Evolutionary conservation across 2,888 invertebrate genomes (phyloP).

Genomic region (Zygogramma bicolorata): DNA sequence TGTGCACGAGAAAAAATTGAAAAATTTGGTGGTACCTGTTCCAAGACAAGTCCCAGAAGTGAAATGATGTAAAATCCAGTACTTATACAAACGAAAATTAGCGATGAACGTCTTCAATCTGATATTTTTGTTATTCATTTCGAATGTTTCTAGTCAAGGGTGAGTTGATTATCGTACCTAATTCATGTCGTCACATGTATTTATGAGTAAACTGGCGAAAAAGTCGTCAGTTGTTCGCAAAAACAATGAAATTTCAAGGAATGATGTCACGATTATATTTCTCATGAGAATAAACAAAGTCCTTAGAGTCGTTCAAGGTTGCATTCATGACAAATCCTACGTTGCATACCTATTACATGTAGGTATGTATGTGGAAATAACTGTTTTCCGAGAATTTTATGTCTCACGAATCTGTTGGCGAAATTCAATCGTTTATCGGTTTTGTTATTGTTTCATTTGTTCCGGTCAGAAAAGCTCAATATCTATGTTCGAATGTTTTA

Average conservation of each 20-base stretch:
- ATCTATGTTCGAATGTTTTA: no score
- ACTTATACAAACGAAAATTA: background rate
- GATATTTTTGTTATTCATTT: background rate
- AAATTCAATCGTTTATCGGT: background rate
- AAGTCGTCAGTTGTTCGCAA: background rate
- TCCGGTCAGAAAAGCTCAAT: no score
- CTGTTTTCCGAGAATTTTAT: background rate
- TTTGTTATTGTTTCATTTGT: background rate
- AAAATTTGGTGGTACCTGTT: background rate
- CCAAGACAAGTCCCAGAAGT: no score
- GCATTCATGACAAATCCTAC: background rate
- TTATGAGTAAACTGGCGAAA: no score
- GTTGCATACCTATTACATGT: background rate
- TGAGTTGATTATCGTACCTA: no score
- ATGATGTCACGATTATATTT: background rate
- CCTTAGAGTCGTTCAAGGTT: constrained; percentile 9
- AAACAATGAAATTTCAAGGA: background rate
- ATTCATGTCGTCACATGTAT: no score
- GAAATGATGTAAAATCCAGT: background rate
- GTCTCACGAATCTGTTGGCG: background rate
- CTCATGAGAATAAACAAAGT: background rate
- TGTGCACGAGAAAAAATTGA: background rate
- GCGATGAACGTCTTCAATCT: background rate
- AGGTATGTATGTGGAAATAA: background rate
- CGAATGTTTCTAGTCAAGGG: background rate